phyloP scores from a whole-genome alignment of 2,797 vertebrate species.

The Leucoraja ocellata region DNA sequence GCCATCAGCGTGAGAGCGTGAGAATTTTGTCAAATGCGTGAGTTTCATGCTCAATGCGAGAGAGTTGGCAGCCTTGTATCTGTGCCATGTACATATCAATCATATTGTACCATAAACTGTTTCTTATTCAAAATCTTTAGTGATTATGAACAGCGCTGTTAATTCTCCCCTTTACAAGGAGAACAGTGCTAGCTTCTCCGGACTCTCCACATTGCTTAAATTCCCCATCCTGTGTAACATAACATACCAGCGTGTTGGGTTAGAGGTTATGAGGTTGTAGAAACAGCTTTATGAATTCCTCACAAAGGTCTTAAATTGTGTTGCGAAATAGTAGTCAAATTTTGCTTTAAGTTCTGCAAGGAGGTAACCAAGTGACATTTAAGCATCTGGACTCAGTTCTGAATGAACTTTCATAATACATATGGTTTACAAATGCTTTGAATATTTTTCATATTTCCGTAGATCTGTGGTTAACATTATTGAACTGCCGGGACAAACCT shows the following conservation, averaged over 20 bases:
- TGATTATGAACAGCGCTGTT: too few relatives aligned
- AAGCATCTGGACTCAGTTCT: constrained; percentile 7
- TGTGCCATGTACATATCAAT: neutral
- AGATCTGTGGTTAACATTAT: neutral
- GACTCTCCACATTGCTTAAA: neutral
- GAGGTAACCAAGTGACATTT: neutral
- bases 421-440: neutral
- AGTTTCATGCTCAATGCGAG: too few relatives aligned
- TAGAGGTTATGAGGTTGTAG: neutral
- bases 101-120: neutral
- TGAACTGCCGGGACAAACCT: neutral
- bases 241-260: too few relatives aligned
- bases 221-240: neutral
- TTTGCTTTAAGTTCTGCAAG: neutral
- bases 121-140: neutral
- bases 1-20: too few relatives aligned
- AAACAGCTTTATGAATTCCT: neutral
- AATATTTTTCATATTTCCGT: constrained; percentile 22
- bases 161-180: neutral
- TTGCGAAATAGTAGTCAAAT: neutral
- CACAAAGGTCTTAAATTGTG: neutral
- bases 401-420: neutral
- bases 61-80: too few relatives aligned
- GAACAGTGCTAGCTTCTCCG: neutral
- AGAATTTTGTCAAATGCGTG: too few relatives aligned